phyloP scores from a whole-genome alignment of 2,888 invertebrate species.

The Frankliniella fusca region DNA sequence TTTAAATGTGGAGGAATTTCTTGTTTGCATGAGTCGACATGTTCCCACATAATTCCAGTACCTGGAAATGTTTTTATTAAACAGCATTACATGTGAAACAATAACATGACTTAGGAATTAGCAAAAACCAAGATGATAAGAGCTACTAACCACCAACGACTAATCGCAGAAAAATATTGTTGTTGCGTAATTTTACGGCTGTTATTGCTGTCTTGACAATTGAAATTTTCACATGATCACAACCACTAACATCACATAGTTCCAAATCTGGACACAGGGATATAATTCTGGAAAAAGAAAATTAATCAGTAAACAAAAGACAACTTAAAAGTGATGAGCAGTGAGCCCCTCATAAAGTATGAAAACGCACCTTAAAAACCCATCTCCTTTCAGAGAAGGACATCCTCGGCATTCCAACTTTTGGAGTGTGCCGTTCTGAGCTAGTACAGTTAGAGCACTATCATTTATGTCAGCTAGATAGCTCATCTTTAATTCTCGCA shows the following conservation, averaged over 20 bases:
- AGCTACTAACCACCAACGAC: slow-evolving; percentile 2
- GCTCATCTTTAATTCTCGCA: background rate
- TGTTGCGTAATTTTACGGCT: slow-evolving; percentile 4
- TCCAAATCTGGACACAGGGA: background rate
- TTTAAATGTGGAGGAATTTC: background rate
- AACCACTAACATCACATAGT: slow-evolving; percentile 9
- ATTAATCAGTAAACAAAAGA: no score
- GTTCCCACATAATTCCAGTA: background rate
- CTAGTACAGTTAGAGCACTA: background rate
- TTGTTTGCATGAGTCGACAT: background rate
- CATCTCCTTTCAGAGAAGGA: slow-evolving; percentile 11
- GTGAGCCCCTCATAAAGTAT: background rate
- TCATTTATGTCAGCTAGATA: slow-evolving; percentile 9
- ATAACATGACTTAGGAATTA: no score
- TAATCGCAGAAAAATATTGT: background rate
- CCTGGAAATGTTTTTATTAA: background rate
- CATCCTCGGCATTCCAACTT: background rate
- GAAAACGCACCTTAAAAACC: background rate
- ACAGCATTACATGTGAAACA: no score
- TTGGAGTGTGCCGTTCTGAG: background rate
- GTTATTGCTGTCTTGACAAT: slow-evolving; percentile 10
- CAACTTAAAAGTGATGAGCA: no score
- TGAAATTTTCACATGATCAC: slow-evolving; percentile 19
- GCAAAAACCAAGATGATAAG: background rate
- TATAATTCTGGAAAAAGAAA: background rate